phyloP scores from a whole-genome alignment of 2,113 vertebrate genomes.

The Dipodomys stephensi region DNA sequence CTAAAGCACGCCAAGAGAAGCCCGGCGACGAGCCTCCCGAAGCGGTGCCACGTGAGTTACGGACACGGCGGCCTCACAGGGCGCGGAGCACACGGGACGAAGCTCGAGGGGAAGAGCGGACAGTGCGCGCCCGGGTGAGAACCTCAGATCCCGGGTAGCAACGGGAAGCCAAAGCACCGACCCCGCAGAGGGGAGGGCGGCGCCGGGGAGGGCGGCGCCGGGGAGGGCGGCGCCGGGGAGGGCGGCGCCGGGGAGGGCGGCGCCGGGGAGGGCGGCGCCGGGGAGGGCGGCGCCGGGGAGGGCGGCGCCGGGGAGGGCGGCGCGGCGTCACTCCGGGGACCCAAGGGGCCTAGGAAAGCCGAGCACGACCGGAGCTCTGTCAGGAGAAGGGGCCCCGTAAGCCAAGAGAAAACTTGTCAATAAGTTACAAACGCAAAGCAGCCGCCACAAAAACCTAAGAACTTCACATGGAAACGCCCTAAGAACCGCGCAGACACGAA shows the following conservation, averaged over 20 bases:
- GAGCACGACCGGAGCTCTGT: neutral
- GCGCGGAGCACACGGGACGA: neutral
- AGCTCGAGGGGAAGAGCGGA: neutral
- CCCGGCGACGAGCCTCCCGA: too few species aligned
- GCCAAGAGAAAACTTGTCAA: neutral
- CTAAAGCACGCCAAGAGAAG: too few species aligned
- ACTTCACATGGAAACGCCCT: neutral
- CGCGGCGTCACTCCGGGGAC: too few species aligned
- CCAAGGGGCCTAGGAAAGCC: neutral
- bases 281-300: neutral
- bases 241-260: too few species aligned
- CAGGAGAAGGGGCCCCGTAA: neutral
- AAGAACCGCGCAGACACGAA: neutral
- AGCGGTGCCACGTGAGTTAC: neutral
- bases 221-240: too few species aligned
- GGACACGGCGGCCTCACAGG: too few species aligned
- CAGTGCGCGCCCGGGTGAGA: neutral
- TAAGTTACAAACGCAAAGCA: too few species aligned
- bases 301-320: neutral
- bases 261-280: too few species aligned
- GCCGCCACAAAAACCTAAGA: too few species aligned
- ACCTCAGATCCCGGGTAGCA: neutral
- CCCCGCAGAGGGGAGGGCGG: neutral
- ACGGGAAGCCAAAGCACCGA: neutral
- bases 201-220: neutral